Evolutionary conservation across 2,888 invertebrate genomes (phyloP).

Genomic region (Aspidapion aeneum): DNA sequence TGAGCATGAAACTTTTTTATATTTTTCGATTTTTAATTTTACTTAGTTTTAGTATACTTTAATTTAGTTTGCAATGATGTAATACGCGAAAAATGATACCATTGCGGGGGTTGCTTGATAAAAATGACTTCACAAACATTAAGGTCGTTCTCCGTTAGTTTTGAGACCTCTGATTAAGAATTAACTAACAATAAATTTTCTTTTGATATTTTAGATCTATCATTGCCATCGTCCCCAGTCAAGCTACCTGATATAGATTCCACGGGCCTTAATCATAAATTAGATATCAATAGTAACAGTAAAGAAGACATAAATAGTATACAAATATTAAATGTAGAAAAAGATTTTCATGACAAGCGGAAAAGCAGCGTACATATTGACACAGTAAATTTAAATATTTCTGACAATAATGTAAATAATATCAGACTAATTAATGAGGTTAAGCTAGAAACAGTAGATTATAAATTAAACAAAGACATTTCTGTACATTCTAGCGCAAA

Average conservation of each 20-base stretch:
- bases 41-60: too few species aligned
- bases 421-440: neutral
- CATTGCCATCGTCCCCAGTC: conserved; percentile 31
- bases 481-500: neutral
- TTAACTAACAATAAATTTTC: too few species aligned
- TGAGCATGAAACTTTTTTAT: too few species aligned
- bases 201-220: conserved; percentile 27
- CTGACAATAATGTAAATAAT: conserved; percentile 3
- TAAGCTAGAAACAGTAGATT: neutral
- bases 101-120: too few species aligned
- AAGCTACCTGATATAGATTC: conserved; percentile 31
- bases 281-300: conserved; percentile 31
- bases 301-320: conserved; percentile 18
- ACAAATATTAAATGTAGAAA: conserved; percentile 24
- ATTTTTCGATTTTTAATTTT: too few species aligned
- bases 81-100: too few species aligned
- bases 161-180: too few species aligned
- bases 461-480: neutral
- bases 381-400: neutral
- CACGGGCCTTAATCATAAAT: conserved; percentile 23
- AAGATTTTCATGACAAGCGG: conserved; percentile 40
- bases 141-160: too few species aligned
- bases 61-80: too few species aligned
- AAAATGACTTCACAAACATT: too few species aligned
- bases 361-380: conserved; percentile 23